Evolutionary conservation across 1,140 invertebrate genomes (phyloP), one percentile per base, ranked within the genome.

Genomic region (Pantala flavescens): DNA sequence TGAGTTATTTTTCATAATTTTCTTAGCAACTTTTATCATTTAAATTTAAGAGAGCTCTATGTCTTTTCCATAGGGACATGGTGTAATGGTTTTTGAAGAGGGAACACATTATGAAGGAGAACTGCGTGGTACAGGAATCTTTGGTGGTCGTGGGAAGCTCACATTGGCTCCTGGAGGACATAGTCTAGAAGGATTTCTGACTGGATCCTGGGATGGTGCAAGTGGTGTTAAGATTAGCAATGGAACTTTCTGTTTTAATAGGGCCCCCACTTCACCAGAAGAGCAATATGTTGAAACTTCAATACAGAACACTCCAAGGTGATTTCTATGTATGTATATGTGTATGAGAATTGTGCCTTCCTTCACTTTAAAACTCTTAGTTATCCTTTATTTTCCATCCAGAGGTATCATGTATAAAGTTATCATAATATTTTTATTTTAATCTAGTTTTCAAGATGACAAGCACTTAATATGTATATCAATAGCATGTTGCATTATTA

Each of bases 41-140:
- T 36, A 2, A 5, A 9, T 2, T 36, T 36, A 36, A 36, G 9
- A n/a, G n/a, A 36, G 28, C 28, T 36, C 7, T 70, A 24, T 76
- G 16, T 24, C 63, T 72, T 24, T 75, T 76, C 19, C 78, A n/a
- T n/a, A 92, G 90, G 93, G 94, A 42, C 87, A 89, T 79, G 93
- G 93, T 16, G 84, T 96, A 16, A 94, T 95, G 87, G 87, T 95
- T 21, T 91, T 95, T 76, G 92, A 95, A 82, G 93, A 96, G 80
- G 91, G 91, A 70, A 93, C 91, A 19, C 91, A 92, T 82, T 96
- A 94, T 79, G 93, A 96, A 82, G 94, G 94, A 12, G 93, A 95
- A 80, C 91, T 96, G 78, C 87, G 88, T 79, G 88, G 89, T 0
- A 90, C 88, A 16, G 91, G 91, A 1, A 85, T 90, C 63, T 89